A percentile compares a stretch with the other conserved stretches of the same genome.
Conservation (phyloP, 2,113 vertebrate genomes). For the Chrysochloris asiatica region DNA sequence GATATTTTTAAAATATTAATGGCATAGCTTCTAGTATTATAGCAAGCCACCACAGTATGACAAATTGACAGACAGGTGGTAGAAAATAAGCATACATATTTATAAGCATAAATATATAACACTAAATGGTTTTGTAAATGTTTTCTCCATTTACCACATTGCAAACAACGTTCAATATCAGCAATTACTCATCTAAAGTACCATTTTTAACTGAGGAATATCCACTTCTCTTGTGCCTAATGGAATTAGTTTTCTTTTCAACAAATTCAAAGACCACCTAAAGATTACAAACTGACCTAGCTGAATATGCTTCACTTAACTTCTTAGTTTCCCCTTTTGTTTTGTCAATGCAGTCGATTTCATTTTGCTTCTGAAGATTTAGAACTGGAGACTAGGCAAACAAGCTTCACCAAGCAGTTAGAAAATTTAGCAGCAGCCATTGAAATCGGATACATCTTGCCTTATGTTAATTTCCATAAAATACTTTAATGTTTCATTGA, state of each 20-base stretch:
- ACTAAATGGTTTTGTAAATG: background rate
- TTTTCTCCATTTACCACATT: background rate
- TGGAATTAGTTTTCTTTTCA: conserved; percentile 6
- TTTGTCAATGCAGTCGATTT: background rate
- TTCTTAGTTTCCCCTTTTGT: background rate
- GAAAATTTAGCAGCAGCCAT: conserved; percentile 17
- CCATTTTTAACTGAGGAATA: background rate
- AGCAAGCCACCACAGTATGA: background rate
- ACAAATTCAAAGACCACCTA: conserved; percentile 1
- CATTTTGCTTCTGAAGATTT: conserved; percentile 27
- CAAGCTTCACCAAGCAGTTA: background rate
- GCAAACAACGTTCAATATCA: background rate
- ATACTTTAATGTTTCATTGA: conserved; percentile 44
- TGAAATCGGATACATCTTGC: conserved; percentile 47
- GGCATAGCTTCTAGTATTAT: background rate
- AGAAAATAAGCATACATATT: background rate
- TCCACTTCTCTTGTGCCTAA: background rate
- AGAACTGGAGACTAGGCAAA: conserved; percentile 3
- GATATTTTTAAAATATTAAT: background rate
- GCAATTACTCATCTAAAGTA: background rate
- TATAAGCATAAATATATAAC: background rate
- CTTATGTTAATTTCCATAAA: conserved; percentile 55
- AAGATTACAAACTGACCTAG: background rate
- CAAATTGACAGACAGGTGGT: too few species aligned
- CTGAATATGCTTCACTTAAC: background rate